Percentiles rank a stretch among this genome's conserved stretches.
These are phyloP conservation scores for Bombus soroeensis DNA, from an alignment of 1,140 invertebrate genomes.

Conservation along the genomic window DNA sequence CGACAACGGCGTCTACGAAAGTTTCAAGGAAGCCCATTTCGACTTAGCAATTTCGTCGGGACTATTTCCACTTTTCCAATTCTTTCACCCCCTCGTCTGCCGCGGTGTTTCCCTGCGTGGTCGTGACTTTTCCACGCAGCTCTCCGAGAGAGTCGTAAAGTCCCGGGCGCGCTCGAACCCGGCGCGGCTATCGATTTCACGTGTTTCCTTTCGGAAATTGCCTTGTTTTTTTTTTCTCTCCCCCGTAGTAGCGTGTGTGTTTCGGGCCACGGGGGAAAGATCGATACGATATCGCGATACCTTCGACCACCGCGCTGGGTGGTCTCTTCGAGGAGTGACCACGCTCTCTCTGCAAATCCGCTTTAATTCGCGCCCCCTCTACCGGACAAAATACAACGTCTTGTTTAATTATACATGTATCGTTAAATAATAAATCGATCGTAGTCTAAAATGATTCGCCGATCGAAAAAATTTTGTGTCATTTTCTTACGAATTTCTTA, in stretches of 20 bases:
- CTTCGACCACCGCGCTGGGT: conserved; percentile 62
- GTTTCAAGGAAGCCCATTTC: conserved; percentile 48
- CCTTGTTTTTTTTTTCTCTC: conserved; percentile 64
- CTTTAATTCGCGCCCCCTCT: conserved; percentile 47
- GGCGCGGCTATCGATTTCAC: conserved; percentile 65
- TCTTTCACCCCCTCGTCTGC: not conserved
- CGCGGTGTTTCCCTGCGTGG: not conserved
- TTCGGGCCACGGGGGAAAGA: conserved; percentile 54
- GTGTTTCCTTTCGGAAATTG: conserved; percentile 72
- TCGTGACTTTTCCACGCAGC: conserved; percentile 61
- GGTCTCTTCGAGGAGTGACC: conserved; percentile 46
- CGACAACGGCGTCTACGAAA: conserved; percentile 44
- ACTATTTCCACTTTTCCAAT: conserved; percentile 43
- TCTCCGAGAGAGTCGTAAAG: conserved; percentile 51
- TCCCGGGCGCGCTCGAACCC: conserved; percentile 40
- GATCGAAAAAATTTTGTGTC: too few species aligned
- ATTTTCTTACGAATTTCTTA: too few species aligned
- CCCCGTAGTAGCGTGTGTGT: conserved; percentile 9
- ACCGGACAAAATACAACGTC: not conserved
- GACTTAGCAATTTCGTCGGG: conserved; percentile 53
- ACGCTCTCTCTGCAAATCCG: conserved; percentile 11
- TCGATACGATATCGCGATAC: conserved; percentile 69
- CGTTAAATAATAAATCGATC: too few species aligned
- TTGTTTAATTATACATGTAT: too few species aligned
- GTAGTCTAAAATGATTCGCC: too few species aligned